Base-by-base conservation (phyloP, 2,888 invertebrate genomes). In the Branchipolynoe longqiensis region DNA sequence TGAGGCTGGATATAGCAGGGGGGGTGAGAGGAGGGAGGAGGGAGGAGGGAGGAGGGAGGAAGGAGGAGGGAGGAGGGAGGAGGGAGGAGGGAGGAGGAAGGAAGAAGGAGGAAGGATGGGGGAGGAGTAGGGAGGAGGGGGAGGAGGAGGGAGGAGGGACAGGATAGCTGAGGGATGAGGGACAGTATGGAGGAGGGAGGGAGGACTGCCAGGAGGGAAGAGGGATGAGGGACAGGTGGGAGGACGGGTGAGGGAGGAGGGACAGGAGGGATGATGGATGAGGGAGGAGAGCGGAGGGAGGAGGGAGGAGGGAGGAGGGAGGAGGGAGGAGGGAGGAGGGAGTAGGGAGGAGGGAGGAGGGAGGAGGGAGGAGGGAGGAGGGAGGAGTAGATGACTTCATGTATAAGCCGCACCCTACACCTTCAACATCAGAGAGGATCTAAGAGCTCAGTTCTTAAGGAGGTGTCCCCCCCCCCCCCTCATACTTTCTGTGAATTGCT, bases 111-210 rank as follows among this genome's bases (percentile, higher is more conserved):
- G 31, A 31, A 6, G 8, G 48, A 18, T 12, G 8, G 48, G 48
- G 48, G 48, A 8, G 18, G 48, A 12, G 48, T 48, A n/a, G n/a
- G 18, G 48, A 8, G 8, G 48, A 62, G 62, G n/a, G 31, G 62
- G 62, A 62, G 62, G n/a, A 22, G 33, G 73, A 36, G 36, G 73
- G 73, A 31, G 73, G 73, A 73, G 31, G 73, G 36, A 36, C 31
- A 18, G 48, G 48, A 48, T 6, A 18, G 48, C 6, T 6, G 48
- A 18, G 48, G 48, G 18, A 6, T 12, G 48, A 48, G 48, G 18
- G 48, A 48, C 8, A 48, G 8, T 12, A 18, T 12, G 48, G 18
- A 48, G 18, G 48, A 48, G 8, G 18, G 48, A 48, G 48, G 18
- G 62, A 25, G 28, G 22, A 12, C 56, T n/a, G 22, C 56, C 56